Base-by-base conservation (phyloP, 2,113 vertebrate genomes). In the Rhinichthys klamathensis region DNA sequence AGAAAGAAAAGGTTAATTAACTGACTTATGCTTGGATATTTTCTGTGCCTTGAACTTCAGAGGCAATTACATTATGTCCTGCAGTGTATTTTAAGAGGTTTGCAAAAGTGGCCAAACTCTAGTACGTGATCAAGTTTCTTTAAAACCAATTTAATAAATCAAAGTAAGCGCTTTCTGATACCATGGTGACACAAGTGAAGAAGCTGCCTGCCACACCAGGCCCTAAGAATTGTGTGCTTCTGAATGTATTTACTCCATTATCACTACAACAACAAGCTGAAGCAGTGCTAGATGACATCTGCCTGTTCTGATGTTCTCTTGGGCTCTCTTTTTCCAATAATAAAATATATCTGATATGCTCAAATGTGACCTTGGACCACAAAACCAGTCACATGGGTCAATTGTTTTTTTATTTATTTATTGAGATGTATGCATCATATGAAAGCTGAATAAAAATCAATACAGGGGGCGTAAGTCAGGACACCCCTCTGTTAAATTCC, bases 181-280 rank as follows among this genome's bases (percentile, higher is more conserved):
- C 65, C 56, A 74, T 51, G 54, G 56, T 25, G 80, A 58, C 49
- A 63, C 25, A 70, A 25, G 44, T 44, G 25, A 75, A 69, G 30
- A 61, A 65, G n/a, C 77, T 49, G 21, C 38, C 18, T 30, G 27
- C 80, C 80, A 30, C 63, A 41, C 41, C 78, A 63, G 78, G 78
- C 41, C 56, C 49, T 72, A 58, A 41, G 27, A 69, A 46, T 23
- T 25, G 46, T 82, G 63, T 85, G 83, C 32, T 38, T 65, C 51
- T 80, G 32, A 65, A 79, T 80, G 67, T 25, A 56, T 46, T 83
- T 85, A 72, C 51, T 58, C 30, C 49, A 85, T 85, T 88, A 88
- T 12, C 21, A 35, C 72, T n/a, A 61, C 63, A 44, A 23, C 25
- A 67, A 49, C 60, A 77, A 32, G n/a, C 27, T 67, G 63, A 41